phyloP scores from a whole-genome alignment of 53 echinoderm and acorn worm species.

The Stichopus horrens region DNA sequence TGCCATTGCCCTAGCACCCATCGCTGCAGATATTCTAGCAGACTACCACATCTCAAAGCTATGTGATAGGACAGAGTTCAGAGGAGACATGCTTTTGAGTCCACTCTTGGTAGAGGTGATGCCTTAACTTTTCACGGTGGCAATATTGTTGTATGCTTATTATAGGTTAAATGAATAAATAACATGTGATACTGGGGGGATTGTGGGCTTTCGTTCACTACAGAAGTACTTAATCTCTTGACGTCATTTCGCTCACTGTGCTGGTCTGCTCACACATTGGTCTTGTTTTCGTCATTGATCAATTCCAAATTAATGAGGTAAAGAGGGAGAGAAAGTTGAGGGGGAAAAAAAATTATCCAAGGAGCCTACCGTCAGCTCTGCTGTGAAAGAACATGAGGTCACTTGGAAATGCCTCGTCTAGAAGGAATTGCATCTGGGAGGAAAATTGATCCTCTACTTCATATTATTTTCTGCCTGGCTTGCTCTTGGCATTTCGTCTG shows the following conservation, averaged over 20 bases:
- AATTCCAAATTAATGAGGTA: constrained; percentile 26
- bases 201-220: neutral
- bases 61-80: too few species aligned
- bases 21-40: too few species aligned
- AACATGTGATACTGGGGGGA: neutral
- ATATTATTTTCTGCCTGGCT: constrained; percentile 45
- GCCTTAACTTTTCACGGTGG: neutral
- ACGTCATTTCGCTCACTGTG: constrained; percentile 15
- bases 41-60: too few species aligned
- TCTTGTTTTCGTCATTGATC: constrained; percentile 13
- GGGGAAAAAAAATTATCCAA: constrained; percentile 9
- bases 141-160: neutral
- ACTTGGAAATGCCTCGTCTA: constrained; percentile 40
- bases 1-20: too few species aligned
- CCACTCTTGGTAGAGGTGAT: neutral
- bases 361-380: constrained; percentile 1
- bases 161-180: neutral
- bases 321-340: too few species aligned
- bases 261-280: neutral
- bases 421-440: constrained; percentile 35
- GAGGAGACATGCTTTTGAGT: too few species aligned
- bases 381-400: constrained; percentile 37
- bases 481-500: constrained; percentile 35
- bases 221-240: neutral
- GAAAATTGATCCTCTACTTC: constrained; percentile 37